These are phyloP conservation scores for Silvanus unidentatus DNA, from an alignment of 2,888 invertebrate genomes.

Conservation along the genomic window DNA sequence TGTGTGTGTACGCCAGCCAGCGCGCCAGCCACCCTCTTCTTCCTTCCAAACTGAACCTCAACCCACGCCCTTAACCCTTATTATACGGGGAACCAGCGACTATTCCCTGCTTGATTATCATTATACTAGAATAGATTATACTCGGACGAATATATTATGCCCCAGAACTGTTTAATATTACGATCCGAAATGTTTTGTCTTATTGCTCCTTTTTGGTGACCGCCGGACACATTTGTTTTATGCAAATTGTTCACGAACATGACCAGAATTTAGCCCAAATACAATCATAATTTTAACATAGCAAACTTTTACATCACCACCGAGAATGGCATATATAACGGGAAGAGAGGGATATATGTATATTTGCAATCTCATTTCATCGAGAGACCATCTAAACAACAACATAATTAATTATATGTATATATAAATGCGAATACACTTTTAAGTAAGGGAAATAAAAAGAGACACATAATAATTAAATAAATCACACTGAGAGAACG, in stretches of 20 bases:
- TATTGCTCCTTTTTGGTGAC: conserved; percentile 11
- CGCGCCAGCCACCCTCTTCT: conserved; percentile 15
- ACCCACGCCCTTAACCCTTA: conserved; percentile 30
- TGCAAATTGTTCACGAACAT: conserved; percentile 7
- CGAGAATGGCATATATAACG: too few species aligned
- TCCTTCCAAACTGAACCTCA: conserved; percentile 7
- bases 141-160: conserved; percentile 34
- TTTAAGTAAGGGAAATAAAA: too few species aligned
- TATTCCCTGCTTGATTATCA: conserved; percentile 45
- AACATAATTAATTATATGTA: too few species aligned
- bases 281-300: conserved; percentile 2
- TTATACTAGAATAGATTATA: conserved; percentile 46
- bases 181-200: conserved; percentile 17
- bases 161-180: conserved; percentile 12
- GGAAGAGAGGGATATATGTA: too few species aligned
- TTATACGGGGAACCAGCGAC: conserved; percentile 38
- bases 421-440: too few species aligned
- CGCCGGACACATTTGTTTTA: conserved; percentile 13
- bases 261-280: conserved; percentile 5
- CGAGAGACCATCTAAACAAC: too few species aligned
- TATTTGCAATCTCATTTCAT: too few species aligned
- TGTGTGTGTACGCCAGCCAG: background rate
- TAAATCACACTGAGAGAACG: too few species aligned
- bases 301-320: background rate
- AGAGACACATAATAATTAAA: too few species aligned